Base-by-base conservation (phyloP, 2,888 invertebrate species). In the Patella ulyssiponensis region DNA sequence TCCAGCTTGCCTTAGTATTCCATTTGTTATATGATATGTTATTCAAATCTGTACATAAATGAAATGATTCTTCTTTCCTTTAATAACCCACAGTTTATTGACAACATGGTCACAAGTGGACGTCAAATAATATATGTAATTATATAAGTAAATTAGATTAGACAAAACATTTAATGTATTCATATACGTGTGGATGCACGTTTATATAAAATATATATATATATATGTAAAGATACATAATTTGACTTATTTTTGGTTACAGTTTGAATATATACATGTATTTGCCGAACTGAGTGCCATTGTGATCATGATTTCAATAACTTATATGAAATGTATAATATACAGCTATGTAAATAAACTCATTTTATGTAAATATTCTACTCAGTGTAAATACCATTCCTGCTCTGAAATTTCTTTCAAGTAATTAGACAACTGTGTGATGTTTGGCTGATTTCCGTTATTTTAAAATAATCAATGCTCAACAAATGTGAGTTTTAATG, bases 341-440 rank as follows among this genome's bases (percentile, higher is more conserved):
- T 44, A 44, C 44, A 44, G 44, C 44, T 44, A 44, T 44, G 44
- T 44, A 44, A 44, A 44, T 44, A 44, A 44, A 64, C 64, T 64
- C 20, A 23, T 64, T 20, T 23, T 3, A 64, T 64, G 64, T 64
- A 64, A 23, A 64, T 64, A 64, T 64, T 64, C 44, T 20, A 64
- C 23, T 64, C 64, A 64, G 64, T 64, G 64, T 64, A 64, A 64
- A 64, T 64, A 64, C 23, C 64, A 64, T 64, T 64, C 64, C 64
- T 64, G 64, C 20, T 23, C 20, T 23, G 64, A 64, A 23, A 20
- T 20, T 64, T 20, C 64, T 64, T 64, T 64, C 20, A 23, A 64
- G 64, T 20, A 64, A 64, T 64, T 64, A 64, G 23, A 23, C 9
- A 64, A 64, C 23, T 23, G 64, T 23, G 20, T 64, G 12, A 20